Base-by-base conservation (phyloP, 2,888 invertebrate species). In the Catocala nupta region DNA sequence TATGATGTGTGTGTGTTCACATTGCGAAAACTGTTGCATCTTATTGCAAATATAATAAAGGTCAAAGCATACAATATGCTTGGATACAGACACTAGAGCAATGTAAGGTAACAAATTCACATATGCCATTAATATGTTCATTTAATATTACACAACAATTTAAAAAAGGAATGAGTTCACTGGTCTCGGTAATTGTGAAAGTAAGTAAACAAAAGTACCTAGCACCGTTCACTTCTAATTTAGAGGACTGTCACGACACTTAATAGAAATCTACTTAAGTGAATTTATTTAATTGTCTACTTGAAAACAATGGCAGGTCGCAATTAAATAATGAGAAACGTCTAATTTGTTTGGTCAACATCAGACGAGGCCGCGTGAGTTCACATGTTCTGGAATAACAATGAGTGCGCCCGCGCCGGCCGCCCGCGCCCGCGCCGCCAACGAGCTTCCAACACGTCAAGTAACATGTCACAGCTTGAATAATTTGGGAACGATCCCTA, bases 311-410 rank as follows among this genome's bases (percentile, higher is more conserved):
- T 93, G 84, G 93, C 82, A 73, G 80, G 78, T 80, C 70, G 85
- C 88, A 92, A 92, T 93, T 93, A 92, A 90, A 89, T 90, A 92
- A 92, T 92, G 92, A 85, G 91, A 93, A 92, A 87, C 85, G 78
- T 82, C 80, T 81, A 81, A 82, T 82, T 83, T 76, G 85, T 84
- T 88, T 86, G 86, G 86, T 87, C 88, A 88, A 87, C 89, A 86
- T 87, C 85, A 89, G 81, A 81, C 77, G 84, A 84, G 82, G 78
- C 86, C 85, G 86, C 80, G 75, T 71, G 75, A 64, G 84, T 90
- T 91, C 91, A 83, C 91, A 90, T 86, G 83, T 73, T 75, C 69
- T 57, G 50, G 44, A 43, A 65, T 63, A 82, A 87, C 86, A 87
- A 87, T 86, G 84, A 77, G 65, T 69, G 70, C 64, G 45, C 70